These are phyloP conservation scores for Grallaria varia DNA, from an alignment of 2,113 vertebrate genomes.

Conservation along the genomic window DNA sequence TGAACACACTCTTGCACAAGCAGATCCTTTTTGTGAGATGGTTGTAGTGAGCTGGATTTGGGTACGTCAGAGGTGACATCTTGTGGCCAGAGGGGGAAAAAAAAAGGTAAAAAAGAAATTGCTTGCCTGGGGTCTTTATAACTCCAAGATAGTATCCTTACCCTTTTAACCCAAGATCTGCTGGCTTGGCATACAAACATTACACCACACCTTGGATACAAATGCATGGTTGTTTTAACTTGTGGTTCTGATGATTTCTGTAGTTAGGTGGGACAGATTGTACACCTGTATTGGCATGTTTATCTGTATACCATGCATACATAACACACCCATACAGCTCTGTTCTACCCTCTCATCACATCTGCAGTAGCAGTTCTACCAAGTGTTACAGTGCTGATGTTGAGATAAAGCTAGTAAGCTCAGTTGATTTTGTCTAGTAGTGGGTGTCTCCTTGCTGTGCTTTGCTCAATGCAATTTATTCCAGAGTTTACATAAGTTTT, in stretches of 20 bases:
- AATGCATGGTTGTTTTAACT: neutral
- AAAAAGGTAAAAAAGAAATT: neutral
- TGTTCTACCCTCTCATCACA: neutral
- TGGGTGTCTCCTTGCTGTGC: neutral
- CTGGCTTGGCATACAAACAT: neutral
- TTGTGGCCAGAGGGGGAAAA: neutral
- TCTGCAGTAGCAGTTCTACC: neutral
- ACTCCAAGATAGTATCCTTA: neutral
- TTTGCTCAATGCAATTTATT: neutral
- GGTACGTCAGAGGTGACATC: neutral
- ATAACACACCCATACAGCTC: accelerated
- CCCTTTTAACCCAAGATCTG: neutral
- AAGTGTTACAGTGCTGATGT: neutral
- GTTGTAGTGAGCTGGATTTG: neutral
- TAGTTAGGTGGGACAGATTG: neutral
- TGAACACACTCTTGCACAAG: neutral
- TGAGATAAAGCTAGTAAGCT: neutral
- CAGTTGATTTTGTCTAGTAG: neutral
- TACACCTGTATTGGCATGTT: neutral
- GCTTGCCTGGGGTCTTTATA: neutral
- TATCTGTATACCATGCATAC: neutral
- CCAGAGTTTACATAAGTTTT: neutral
- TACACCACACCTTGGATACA: neutral
- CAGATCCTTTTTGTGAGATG: neutral
- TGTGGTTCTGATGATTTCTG: neutral